Base-by-base conservation (phyloP, 2,113 vertebrate genomes). In the Neodontobutis hainanensis region DNA sequence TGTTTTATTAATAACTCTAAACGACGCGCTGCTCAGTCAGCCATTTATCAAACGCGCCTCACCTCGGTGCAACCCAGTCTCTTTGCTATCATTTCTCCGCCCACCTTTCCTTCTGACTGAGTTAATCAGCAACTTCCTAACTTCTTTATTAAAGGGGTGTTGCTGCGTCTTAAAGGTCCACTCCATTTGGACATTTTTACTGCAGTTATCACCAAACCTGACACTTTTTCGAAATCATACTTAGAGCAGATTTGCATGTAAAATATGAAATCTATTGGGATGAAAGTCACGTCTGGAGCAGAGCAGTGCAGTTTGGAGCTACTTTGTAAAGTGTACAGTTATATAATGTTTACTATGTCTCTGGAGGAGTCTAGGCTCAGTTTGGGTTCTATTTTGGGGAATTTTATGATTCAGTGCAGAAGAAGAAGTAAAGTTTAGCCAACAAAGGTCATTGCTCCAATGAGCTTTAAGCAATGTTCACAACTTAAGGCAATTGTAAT, bases 1-100 rank as follows among this genome's bases (percentile, higher is more conserved):
- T 77, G 86, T 86, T 85, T 85, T 90, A 90, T 89, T 89, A 90
- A 90, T 89, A 90, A 86, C 84, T 84, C 81, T 77, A 85, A 88
- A 85, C 76, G 71, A 66, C 11, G 70, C 66, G 38, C 64, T 5
- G 83, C 84, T 49, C 70, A 45, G 64, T 85, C 81, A 85, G 85
- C 82, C 80, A 60, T 88, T 88, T 65, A 65, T 85, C 85, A 88
- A 73, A 74, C 58, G 46, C 59, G 47, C 40, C 70, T 76, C 69
- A 75, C 81, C 75, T 81, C 73, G 43, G 69, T 45, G 69, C 65
- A 65, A 58, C 32, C 40, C 46, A 16, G 73, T 76, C 66, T 68
- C 80, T 35, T 10, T 65, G 64, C 78, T 66, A 43, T 67, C 14
- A 19, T 70, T 69, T 59, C 64, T 75, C 78, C 69, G 5, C 55